Evolutionary conservation across 2,797 vertebrate species (phyloP), one percentile per base, ranked within the genome.

Genomic region (Megaceryle alcyon): DNA sequence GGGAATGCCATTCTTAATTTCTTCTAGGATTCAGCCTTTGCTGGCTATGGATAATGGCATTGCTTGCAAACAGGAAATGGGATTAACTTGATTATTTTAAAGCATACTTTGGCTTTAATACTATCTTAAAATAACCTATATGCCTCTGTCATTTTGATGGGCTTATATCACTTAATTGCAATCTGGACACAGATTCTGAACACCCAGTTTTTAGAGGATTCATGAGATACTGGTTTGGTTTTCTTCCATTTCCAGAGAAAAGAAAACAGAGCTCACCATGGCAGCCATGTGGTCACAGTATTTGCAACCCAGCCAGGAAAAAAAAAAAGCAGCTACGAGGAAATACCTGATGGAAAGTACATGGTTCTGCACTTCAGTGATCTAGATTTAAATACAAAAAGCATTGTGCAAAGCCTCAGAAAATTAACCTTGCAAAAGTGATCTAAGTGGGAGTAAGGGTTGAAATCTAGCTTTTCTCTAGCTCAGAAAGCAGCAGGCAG

Each of bases 161-260:
- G 29, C 2, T 91, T 72, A 14, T 14, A 51, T 37, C 20, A 54
- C 14, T 1, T 61, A 51, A 51, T 70, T 76, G 66, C 56, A 61
- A 37, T 51, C 37, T 41, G 70, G 56, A 51, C 46, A 43, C 10
- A 65, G 63, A 63, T 65, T 83, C 35, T 82, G 48, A 87, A 48
- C 29, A 31, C 5, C 0, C 9, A 46, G 3, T 22, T 92, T 63
- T 87, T 31, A 73, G 49, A 90, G 37, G 33, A 75, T 73, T 81
- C 70, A 19, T 20, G 26, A 61, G 14, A 51, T 37, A 11, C 22
- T 51, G 8, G 22, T 92, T 57, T 23, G 23, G 4, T 95, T 91
- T 75, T 48, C 61, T 86, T 69, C 49, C 11, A 9, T 72, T 95
- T 90, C 41, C 63, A 73, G 39, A 61, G 65, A 33, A 81, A 75